Evolutionary conservation across 2,797 vertebrate species (phyloP).

Genomic region (Lithobates sylvaticus): DNA sequence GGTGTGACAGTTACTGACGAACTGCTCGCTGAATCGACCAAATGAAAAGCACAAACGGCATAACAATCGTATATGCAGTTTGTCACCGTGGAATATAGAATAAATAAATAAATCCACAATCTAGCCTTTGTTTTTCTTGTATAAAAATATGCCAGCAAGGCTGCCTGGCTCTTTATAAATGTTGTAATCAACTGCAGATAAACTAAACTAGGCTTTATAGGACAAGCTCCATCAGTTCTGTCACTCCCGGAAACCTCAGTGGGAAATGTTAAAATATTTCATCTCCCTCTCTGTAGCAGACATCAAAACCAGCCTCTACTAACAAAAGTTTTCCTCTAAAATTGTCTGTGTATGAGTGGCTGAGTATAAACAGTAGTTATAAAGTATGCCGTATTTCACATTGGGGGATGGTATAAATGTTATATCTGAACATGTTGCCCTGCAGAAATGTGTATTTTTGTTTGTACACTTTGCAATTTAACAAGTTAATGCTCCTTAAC

Average conservation of each 20-base stretch:
- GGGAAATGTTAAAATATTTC: conserved; percentile 30
- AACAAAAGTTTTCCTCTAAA: conserved; percentile 48
- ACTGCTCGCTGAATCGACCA: conserved; percentile 56
- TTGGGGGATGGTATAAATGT: not conserved
- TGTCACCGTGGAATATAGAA: conserved; percentile 47
- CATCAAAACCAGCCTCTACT: conserved; percentile 32
- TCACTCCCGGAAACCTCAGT: conserved; percentile 44
- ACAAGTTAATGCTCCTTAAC: not conserved
- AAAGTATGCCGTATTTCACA: not conserved
- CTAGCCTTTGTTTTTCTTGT: conserved; percentile 31
- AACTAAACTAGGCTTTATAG: conserved; percentile 49
- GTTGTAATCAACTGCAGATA: conserved; percentile 48
- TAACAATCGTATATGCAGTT: conserved; percentile 32
- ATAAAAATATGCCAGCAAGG: conserved; percentile 34
- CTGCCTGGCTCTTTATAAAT: conserved; percentile 50
- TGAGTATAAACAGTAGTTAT: conserved; percentile 6
- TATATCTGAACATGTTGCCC: not conserved
- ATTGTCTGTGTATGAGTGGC: conserved; percentile 16
- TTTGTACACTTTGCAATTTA: not conserved
- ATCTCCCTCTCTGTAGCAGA: conserved; percentile 17
- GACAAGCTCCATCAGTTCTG: conserved; percentile 49
- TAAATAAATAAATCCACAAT: conserved; percentile 22
- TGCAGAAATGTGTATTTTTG: not conserved
- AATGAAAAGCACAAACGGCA: conserved; percentile 56
- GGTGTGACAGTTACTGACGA: conserved; percentile 62